These are phyloP conservation scores for Bursaphelenchus okinawaensis DNA, from an alignment of 2,888 invertebrate genomes.

Conservation along the genomic window DNA sequence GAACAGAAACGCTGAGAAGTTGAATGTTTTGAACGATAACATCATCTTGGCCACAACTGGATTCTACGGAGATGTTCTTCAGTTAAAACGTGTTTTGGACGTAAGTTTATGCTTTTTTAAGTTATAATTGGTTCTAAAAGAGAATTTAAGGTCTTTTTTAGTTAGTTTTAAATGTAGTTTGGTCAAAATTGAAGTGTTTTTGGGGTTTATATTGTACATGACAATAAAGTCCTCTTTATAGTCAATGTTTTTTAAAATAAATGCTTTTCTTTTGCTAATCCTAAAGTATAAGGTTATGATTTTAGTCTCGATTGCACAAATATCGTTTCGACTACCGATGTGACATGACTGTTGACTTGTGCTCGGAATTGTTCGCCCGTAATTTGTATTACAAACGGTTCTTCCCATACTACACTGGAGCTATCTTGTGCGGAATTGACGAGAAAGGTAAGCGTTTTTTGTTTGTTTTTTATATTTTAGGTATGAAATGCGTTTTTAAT, in stretches of 20 bases:
- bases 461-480: not conserved
- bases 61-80: slow-evolving; percentile 94
- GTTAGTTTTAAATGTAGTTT: too few species aligned
- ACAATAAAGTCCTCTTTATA: not conserved
- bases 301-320: slow-evolving; percentile 66
- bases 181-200: not conserved
- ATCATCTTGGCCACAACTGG: slow-evolving; percentile 90
- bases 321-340: slow-evolving; percentile 74
- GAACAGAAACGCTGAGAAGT: slow-evolving; percentile 51
- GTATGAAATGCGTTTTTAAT: too few species aligned
- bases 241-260: not conserved
- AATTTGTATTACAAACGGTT: slow-evolving; percentile 92
- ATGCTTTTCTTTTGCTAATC: too few species aligned
- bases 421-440: slow-evolving; percentile 89
- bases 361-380: slow-evolving; percentile 90
- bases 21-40: slow-evolving; percentile 64
- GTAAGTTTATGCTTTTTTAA: slow-evolving; percentile 24
- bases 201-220: not conserved
- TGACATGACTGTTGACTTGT: slow-evolving; percentile 73
- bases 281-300: not conserved
- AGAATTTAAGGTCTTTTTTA: not conserved
- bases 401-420: slow-evolving; percentile 95
- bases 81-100: slow-evolving; percentile 66
- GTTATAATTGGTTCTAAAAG: not conserved
- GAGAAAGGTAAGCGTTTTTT: slow-evolving; percentile 66